A percentile compares a stretch with the other conserved stretches of the same genome.
phyloP scores from a whole-genome alignment of 2,888 invertebrate species.

The Icerya purchasi region DNA sequence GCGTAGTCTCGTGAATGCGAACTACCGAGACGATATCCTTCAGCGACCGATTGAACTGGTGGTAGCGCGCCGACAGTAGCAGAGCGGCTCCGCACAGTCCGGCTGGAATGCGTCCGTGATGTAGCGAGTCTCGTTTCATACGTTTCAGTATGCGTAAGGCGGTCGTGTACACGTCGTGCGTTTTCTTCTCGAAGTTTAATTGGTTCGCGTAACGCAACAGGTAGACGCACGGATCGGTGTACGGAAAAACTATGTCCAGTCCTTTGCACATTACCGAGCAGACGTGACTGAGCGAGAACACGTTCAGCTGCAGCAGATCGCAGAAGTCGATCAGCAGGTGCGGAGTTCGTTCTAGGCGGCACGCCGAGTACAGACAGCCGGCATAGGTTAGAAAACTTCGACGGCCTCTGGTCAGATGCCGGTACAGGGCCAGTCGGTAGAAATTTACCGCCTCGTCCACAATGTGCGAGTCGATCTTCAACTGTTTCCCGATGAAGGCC shows the following conservation, averaged over 20 bases:
- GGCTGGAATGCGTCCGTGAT: slow-evolving; percentile 85
- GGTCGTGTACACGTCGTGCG: slow-evolving; percentile 85
- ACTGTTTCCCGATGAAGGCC: slow-evolving; percentile 9
- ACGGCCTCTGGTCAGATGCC: slow-evolving; percentile 73
- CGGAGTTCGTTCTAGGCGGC: slow-evolving; percentile 80
- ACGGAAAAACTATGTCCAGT: slow-evolving; percentile 67
- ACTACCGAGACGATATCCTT: slow-evolving; percentile 81
- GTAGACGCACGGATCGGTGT: slow-evolving; percentile 73
- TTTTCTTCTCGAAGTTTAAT: slow-evolving; percentile 74
- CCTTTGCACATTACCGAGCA: slow-evolving; percentile 72
- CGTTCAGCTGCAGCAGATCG: slow-evolving; percentile 72
- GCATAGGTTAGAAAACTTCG: slow-evolving; percentile 79
- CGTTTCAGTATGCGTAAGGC: slow-evolving; percentile 81
- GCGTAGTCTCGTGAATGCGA: slow-evolving; percentile 81
- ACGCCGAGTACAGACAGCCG: slow-evolving; percentile 93
- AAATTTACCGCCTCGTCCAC: slow-evolving; percentile 84
- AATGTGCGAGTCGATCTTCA: slow-evolving; percentile 35
- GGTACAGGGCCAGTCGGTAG: slow-evolving; percentile 70
- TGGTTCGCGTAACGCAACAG: slow-evolving; percentile 85
- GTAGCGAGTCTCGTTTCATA: slow-evolving; percentile 96
- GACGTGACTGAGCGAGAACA: slow-evolving; percentile 82
- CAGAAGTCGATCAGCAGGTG: slow-evolving; percentile 93
- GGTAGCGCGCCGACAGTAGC: slow-evolving; percentile 77
- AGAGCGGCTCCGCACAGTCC: slow-evolving; percentile 96
- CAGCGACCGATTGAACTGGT: slow-evolving; percentile 71